Percentiles rank a stretch among this genome's conserved stretches.
phyloP scores from a whole-genome alignment of 2,797 vertebrate genomes.

The Ceyx erithaca region DNA sequence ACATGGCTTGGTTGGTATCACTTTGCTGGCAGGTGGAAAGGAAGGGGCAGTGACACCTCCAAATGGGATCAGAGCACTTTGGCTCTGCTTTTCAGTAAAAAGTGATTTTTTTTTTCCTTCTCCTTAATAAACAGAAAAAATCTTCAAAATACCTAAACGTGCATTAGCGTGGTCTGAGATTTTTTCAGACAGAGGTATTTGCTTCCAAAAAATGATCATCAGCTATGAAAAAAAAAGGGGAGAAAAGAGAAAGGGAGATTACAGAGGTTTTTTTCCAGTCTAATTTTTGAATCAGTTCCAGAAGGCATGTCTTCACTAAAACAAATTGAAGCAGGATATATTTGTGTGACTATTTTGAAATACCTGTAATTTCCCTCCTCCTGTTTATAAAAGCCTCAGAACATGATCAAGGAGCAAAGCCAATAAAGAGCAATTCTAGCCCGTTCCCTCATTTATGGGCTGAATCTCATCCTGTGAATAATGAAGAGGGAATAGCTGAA shows the following conservation, averaged over 20 bases:
- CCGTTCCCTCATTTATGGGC: slow-evolving; percentile 38
- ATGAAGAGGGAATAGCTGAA: slow-evolving; percentile 52
- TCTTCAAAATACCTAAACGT: not conserved
- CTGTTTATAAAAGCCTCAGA: slow-evolving; percentile 43
- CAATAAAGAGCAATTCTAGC: slow-evolving; percentile 49
- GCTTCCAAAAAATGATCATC: not conserved
- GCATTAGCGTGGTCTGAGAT: not conserved
- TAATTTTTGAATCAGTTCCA: slow-evolving; percentile 4
- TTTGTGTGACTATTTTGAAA: slow-evolving; percentile 45
- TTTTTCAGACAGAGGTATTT: not conserved
- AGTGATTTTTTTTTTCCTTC: not conserved
- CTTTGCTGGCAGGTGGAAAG: not conserved
- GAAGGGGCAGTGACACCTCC: not conserved
- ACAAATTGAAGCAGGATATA: slow-evolving; percentile 13
- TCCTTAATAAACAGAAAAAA: not conserved
- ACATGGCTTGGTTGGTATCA: not conserved
- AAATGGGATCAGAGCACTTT: not conserved
- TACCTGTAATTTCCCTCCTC: slow-evolving; percentile 56
- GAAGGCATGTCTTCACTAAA: slow-evolving; percentile 12
- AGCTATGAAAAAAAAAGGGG: not conserved
- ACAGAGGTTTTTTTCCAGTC: not conserved
- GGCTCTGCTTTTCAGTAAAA: not conserved
- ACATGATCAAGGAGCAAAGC: slow-evolving; percentile 47
- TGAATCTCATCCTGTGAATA: slow-evolving; percentile 62
- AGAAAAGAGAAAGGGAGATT: not conserved